Percentiles rank a stretch among this genome's conserved stretches.
Evolutionary conservation across 2,888 invertebrate species (phyloP).

Genomic region (Drosophila falleni): DNA sequence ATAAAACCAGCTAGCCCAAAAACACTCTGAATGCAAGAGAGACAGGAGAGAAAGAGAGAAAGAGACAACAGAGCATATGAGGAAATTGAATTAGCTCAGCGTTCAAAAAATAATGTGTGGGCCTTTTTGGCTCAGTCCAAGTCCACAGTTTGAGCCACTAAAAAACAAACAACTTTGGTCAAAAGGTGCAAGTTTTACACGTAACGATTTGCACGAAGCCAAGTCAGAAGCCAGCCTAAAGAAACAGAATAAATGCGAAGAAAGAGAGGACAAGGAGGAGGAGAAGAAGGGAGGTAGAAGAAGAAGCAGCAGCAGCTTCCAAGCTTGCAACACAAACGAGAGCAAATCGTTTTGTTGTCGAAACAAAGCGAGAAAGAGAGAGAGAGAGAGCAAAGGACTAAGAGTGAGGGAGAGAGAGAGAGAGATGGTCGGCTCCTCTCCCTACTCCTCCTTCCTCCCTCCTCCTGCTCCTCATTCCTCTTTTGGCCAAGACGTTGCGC

Average conservation of each 20-base stretch:
- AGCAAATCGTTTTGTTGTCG: conserved; percentile 81
- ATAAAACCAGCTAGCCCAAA: conserved; percentile 45
- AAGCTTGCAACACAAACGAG: conserved; percentile 74
- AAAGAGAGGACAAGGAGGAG: conserved; percentile 1
- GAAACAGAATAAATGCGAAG: neutral
- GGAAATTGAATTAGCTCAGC: conserved; percentile 59
- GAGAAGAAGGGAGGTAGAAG: neutral
- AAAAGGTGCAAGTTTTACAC: conserved; percentile 82
- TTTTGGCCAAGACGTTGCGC: conserved; percentile 41
- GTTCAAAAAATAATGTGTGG: conserved; percentile 37
- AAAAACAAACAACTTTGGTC: conserved; percentile 75
- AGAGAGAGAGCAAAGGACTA: neutral
- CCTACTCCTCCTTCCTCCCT: too few species aligned
- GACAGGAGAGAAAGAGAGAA: neutral
- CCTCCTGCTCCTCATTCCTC: too few species aligned
- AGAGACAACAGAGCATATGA: neutral
- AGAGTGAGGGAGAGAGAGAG: neutral
- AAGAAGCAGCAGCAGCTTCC: conserved; percentile 23
- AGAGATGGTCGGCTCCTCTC: neutral
- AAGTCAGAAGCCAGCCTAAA: conserved; percentile 13
- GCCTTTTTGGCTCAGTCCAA: conserved; percentile 23
- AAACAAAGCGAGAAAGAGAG: neutral
- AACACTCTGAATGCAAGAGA: conserved; percentile 4
- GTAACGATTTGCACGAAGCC: conserved; percentile 77
- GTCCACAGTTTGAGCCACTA: conserved; percentile 24